Base-by-base conservation (phyloP, 2,797 vertebrate genomes). In the Tragelaphus eurycerus region DNA sequence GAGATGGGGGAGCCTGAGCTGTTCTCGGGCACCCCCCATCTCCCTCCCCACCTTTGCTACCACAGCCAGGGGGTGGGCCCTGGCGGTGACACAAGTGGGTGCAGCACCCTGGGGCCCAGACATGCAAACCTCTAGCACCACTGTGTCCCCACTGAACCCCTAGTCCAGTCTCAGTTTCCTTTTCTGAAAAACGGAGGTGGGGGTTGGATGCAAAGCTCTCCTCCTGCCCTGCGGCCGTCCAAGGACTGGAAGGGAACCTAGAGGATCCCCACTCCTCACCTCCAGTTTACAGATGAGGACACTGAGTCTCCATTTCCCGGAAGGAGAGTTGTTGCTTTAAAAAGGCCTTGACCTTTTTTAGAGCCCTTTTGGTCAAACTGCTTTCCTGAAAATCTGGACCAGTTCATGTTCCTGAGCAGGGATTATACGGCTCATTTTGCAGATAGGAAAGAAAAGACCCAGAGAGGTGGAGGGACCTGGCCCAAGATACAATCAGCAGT, bases 71-170 rank as follows among this genome's bases (percentile, higher is more conserved):
- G 13, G 23, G 38, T 67, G 59, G 78, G 46, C 27, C 57, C 25
- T n/a, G 48, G 48, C 9, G 55, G 83, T 48, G 43, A 93, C 83
- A 88, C 89, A 19, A 34, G 92, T 79, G 54, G 78, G 31, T 16
- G 43, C 94, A 84, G 64, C 27, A 76, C 59, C 82, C 34, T 55
- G 55, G 52, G 86, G 38, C 92, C 89, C 50, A 76, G 93, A 89
- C 95, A 92, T 71, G n/a, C 90, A 93, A 93, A 97, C 50, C 62
- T 89, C 78, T 9, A 54, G 16, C 12, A 46, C 50, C 50, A 6
- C 17, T 6, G 16, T 50, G 34, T 86, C 38, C 71, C 25, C 23
- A 62, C 19, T 27, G 50, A 76, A 13, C 16, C 84, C 50, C 89
- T 19, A 15, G 54, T 81, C 67, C 14, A 6, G 76, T 46, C 89